Evolutionary conservation across 2,888 invertebrate species (phyloP).

Genomic region (Cyclophora albipunctata): DNA sequence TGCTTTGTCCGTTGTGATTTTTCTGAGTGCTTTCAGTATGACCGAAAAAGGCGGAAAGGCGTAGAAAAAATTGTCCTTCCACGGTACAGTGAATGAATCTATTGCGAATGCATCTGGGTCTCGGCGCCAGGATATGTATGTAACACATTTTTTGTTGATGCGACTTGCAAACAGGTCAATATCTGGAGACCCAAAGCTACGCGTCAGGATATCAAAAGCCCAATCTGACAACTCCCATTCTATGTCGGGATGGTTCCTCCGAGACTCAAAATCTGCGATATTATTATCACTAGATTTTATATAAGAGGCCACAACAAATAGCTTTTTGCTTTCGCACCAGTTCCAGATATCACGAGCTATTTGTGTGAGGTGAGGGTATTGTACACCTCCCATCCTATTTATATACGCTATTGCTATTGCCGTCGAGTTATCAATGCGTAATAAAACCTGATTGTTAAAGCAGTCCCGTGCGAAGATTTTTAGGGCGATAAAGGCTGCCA

Average conservation of each 20-base stretch:
- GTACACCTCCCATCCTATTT: conserved; percentile 1
- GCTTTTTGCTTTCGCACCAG: conserved; percentile 12
- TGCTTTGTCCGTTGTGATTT: conserved; percentile 6
- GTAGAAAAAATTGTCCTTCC: conserved; percentile 6
- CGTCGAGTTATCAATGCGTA: background rate
- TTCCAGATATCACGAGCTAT: conserved; percentile 8
- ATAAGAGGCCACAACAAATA: conserved; percentile 13
- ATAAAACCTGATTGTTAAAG: background rate
- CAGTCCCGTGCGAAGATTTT: conserved; percentile 1
- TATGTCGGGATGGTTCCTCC: conserved; percentile 2
- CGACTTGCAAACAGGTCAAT: conserved; percentile 11
- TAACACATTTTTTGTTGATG: conserved; percentile 10
- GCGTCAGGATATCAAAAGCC: conserved; percentile 1
- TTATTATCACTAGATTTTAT: conserved; percentile 15
- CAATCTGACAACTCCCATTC: conserved; percentile 7
- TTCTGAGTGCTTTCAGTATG: conserved; percentile 5
- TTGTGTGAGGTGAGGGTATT: background rate
- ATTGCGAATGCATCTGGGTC: conserved; percentile 6
- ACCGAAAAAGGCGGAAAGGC: conserved; percentile 11
- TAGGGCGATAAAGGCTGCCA: conserved; percentile 1
- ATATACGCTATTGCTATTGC: conserved; percentile 1
- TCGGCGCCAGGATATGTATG: conserved; percentile 8
- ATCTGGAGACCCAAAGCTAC: conserved; percentile 1
- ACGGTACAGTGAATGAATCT: conserved; percentile 9
- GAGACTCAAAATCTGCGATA: conserved; percentile 12